Base-by-base conservation (phyloP, 1,140 invertebrate genomes). In the Cherax destructor region DNA sequence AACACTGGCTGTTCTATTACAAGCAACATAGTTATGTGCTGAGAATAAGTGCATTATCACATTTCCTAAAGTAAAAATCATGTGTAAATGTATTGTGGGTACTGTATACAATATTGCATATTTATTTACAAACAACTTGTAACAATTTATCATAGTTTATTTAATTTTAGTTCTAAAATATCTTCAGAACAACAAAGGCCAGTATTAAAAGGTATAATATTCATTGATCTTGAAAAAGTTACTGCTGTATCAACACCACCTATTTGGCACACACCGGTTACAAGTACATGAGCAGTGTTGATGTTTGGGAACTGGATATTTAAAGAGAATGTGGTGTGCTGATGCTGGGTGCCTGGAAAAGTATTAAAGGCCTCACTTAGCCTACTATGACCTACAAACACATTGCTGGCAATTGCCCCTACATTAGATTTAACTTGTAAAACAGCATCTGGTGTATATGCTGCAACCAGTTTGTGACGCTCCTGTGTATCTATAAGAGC, bases 371-470 rank as follows among this genome's bases (percentile, higher is more conserved):
- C 89, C 74, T 91, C 61, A 65, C 59, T 77, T 47, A 91, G 80
- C 24, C 72, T 72, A 3, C 84, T 83, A n/a, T 91, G 89, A 18
- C 89, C 89, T 6, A 91, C 83, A 91, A 91, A 85, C 30, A 80
- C 72, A 86, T 69, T 79, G 65, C 74, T 85, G 47, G 47, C 49
- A 65, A 91, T 69, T n/a, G 59, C 50, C 18, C 16, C 47, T 21
- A 91, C 7, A 65, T 21, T 69, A 24, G 89, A 91, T 52, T 91
- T 91, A 18, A 91, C 77, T 56, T 91, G 81, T 13, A 91, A 61
- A n/a, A 85, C 89, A 80, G 89, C 89, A 80, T 91, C 89, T 49
- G 89, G 89, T 24, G 89, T 91, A 65, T 91, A 91, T 49, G 89
- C 89, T 52, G 83, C 89, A 52, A 91, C 80, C 21, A 91, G 76